phyloP scores from a whole-genome alignment of 2,888 invertebrate genomes.

The Cataglyphis albicans region DNA sequence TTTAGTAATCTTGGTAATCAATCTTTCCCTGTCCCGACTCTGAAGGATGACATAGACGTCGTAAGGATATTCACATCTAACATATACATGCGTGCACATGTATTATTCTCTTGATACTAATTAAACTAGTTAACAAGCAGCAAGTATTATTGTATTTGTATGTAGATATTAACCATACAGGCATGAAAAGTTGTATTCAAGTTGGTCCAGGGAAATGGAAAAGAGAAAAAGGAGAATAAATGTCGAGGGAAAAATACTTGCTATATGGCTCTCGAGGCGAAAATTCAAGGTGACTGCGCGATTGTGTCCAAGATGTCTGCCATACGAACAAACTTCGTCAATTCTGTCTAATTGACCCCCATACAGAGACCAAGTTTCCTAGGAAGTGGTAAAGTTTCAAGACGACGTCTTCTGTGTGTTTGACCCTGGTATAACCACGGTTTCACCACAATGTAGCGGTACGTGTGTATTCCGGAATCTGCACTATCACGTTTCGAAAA shows the following conservation, averaged over 20 bases:
- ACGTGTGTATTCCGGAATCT: constrained; percentile 10
- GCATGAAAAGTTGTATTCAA: constrained; percentile 51
- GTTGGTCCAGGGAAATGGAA: constrained; percentile 52
- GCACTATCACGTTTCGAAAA: constrained; percentile 43
- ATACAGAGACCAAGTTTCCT: constrained; percentile 74
- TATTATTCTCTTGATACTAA: constrained; percentile 53
- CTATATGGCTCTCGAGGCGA: constrained; percentile 51
- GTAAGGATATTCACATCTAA: constrained; percentile 40
- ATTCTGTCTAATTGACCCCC: constrained; percentile 79
- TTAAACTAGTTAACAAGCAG: constrained; percentile 68
- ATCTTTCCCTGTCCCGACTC: constrained; percentile 62
- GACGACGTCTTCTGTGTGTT: constrained; percentile 72
- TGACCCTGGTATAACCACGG: constrained; percentile 69
- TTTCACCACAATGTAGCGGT: constrained; percentile 55
- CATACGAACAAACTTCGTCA: constrained; percentile 73
- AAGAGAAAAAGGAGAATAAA: constrained; percentile 7
- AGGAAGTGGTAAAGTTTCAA: constrained; percentile 71
- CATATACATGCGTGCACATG: constrained; percentile 1
- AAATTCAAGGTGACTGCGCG: constrained; percentile 65
- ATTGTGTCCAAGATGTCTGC: constrained; percentile 65
- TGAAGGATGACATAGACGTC: constrained; percentile 58
- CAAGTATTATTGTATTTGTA: constrained; percentile 60
- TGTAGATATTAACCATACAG: constrained; percentile 50
- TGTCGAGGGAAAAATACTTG: constrained; percentile 60
- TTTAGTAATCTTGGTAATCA: constrained; percentile 68